These are phyloP conservation scores for Micromys minutus DNA, from an alignment of 2,113 vertebrate species.

Conservation along the genomic window DNA sequence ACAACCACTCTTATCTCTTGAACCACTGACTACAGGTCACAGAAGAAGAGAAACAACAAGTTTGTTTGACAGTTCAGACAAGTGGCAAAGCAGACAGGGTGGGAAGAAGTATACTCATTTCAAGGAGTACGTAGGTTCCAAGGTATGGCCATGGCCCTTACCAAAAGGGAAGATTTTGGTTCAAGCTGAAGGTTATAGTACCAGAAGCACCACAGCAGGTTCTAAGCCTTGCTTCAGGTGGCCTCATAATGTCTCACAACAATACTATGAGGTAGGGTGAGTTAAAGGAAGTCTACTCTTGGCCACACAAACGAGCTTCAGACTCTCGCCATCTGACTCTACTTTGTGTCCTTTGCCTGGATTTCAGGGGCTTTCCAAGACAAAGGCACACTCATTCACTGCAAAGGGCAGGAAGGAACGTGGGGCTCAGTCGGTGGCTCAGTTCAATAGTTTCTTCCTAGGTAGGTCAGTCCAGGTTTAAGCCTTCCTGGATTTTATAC, in stretches of 20 bases:
- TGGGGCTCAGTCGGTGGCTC: background rate
- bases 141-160: background rate
- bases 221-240: background rate
- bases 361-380: background rate
- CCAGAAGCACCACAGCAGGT: no score
- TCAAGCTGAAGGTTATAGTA: background rate
- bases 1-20: background rate
- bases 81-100: background rate
- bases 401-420: background rate
- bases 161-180: background rate
- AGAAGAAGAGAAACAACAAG: background rate
- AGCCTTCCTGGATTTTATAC: background rate
- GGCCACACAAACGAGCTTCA: background rate
- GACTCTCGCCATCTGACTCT: background rate
- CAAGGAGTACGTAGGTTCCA: background rate
- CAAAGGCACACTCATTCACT: background rate
- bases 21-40: background rate
- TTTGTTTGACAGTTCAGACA: constrained; percentile 18
- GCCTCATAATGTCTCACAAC: background rate
- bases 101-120: background rate
- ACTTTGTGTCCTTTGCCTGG: background rate
- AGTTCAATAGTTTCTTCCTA: background rate
- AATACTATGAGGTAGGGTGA: background rate
- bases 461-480: background rate
- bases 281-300: background rate